Percentiles rank a stretch among this genome's conserved stretches.
phyloP scores from a whole-genome alignment of 92 coral and sea anemone species.

The Umimayanthus chanpuru region DNA sequence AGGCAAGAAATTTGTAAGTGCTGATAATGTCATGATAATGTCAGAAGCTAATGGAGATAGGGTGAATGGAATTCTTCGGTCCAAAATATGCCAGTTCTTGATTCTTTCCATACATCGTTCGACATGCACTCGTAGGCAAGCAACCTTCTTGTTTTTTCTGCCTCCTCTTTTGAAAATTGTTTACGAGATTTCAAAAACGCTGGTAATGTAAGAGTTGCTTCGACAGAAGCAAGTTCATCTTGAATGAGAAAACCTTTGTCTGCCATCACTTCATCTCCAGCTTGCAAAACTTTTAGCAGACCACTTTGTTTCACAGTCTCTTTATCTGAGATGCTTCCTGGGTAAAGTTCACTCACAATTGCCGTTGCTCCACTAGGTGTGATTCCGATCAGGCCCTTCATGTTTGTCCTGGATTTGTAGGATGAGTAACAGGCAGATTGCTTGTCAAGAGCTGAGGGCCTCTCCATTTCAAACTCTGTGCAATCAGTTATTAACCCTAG shows the following conservation, averaged over 20 bases:
- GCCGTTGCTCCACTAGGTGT: conserved; percentile 63
- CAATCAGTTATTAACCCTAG: conserved; percentile 66
- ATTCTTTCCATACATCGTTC: conserved; percentile 48
- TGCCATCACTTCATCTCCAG: conserved; percentile 43
- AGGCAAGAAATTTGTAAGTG: too few relatives aligned
- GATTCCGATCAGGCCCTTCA: conserved; percentile 63
- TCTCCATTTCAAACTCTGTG: conserved; percentile 66
- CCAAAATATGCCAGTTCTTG: conserved; percentile 39
- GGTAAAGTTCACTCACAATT: conserved; percentile 58
- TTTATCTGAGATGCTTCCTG: conserved; percentile 62
- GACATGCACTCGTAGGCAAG: conserved; percentile 32
- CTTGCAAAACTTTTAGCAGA: conserved; percentile 40
- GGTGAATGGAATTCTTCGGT: conserved; percentile 34
- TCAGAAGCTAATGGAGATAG: conserved; percentile 38
- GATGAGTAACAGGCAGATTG: conserved; percentile 69
- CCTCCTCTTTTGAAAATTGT: conserved; percentile 44
- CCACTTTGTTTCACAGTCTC: conserved; percentile 53
- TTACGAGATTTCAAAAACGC: conserved; percentile 23
- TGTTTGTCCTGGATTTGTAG: conserved; percentile 62
- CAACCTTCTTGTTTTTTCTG: conserved; percentile 40
- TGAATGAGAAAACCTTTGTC: conserved; percentile 13
- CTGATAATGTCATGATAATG: conserved; percentile 8
- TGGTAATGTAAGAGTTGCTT: conserved; percentile 31
- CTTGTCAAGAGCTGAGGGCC: conserved; percentile 61
- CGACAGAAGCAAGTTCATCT: conserved; percentile 39